Conservation (phyloP, 2,888 invertebrate genomes). For the Drosophila testacea region DNA sequence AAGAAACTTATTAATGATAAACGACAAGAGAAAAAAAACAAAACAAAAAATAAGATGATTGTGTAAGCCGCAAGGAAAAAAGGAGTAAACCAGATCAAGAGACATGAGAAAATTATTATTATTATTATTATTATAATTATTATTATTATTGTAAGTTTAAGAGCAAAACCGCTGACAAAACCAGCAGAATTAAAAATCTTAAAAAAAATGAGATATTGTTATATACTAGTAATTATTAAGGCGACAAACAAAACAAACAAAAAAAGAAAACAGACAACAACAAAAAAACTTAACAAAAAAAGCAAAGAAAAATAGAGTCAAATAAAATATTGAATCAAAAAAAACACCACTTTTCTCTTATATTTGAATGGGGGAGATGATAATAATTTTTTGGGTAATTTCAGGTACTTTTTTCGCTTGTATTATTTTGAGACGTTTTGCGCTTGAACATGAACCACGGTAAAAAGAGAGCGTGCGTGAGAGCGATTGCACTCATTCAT, state of each 20-base stretch:
- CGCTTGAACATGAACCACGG: slow-evolving; percentile 68
- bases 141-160: slow-evolving; percentile 76
- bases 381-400: neutral
- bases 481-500: slow-evolving; percentile 5
- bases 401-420: neutral
- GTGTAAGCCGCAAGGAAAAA: slow-evolving; percentile 60
- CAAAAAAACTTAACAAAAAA: slow-evolving; percentile 74
- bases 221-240: slow-evolving; percentile 83
- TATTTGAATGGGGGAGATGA: neutral
- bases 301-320: slow-evolving; percentile 76
- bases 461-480: slow-evolving; percentile 30
- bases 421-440: slow-evolving; percentile 1
- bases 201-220: slow-evolving; percentile 82
- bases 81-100: slow-evolving; percentile 75
- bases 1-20: slow-evolving; percentile 62
- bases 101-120: slow-evolving; percentile 77
- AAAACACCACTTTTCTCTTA: slow-evolving; percentile 16
- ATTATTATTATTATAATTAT: slow-evolving; percentile 66
- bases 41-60: slow-evolving; percentile 43
- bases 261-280: slow-evolving; percentile 57
- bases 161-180: slow-evolving; percentile 83
- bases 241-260: slow-evolving; percentile 77
- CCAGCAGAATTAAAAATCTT: slow-evolving; percentile 82
- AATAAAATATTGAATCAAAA: slow-evolving; percentile 80
- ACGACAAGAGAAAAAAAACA: slow-evolving; percentile 23